Conservation (phyloP, 2,113 vertebrate genomes). For the Dendrocopos noguchii region DNA sequence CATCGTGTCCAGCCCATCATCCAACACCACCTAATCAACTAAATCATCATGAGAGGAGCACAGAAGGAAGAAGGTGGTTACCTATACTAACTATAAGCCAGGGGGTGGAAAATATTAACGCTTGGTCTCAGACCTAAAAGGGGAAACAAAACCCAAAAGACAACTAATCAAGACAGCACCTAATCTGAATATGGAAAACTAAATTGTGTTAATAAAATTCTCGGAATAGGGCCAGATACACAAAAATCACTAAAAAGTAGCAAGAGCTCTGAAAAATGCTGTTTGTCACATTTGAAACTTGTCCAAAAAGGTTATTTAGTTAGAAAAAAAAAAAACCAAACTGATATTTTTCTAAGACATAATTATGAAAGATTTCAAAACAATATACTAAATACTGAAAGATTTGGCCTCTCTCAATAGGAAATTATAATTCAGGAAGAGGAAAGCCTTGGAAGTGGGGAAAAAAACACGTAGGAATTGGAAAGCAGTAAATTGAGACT, state of each 20-base stretch:
- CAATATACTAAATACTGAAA: background rate
- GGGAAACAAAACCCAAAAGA: too few relatives aligned
- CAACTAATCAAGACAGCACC: too few relatives aligned
- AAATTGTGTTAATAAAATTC: background rate
- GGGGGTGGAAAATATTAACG: rapidly evolving
- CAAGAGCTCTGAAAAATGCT: background rate
- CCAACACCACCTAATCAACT: too few relatives aligned
- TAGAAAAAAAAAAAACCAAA: too few relatives aligned
- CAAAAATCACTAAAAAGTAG: background rate
- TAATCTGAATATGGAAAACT: background rate
- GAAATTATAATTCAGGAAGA: background rate
- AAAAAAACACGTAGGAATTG: background rate
- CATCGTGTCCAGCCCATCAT: too few relatives aligned
- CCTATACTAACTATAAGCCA: rapidly evolving
- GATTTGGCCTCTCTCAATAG: background rate
- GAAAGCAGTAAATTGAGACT: background rate
- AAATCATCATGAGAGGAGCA: background rate
- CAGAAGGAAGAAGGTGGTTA: background rate
- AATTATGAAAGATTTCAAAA: background rate
- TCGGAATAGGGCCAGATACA: background rate
- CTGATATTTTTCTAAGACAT: background rate
- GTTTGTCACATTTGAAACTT: background rate
- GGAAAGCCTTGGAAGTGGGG: background rate
- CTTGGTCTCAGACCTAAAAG: background rate
- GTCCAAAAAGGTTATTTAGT: background rate